Percentiles rank a stretch among this genome's conserved stretches.
Evolutionary conservation across 2,113 vertebrate genomes (phyloP).

Genomic region (Egretta garzetta): DNA sequence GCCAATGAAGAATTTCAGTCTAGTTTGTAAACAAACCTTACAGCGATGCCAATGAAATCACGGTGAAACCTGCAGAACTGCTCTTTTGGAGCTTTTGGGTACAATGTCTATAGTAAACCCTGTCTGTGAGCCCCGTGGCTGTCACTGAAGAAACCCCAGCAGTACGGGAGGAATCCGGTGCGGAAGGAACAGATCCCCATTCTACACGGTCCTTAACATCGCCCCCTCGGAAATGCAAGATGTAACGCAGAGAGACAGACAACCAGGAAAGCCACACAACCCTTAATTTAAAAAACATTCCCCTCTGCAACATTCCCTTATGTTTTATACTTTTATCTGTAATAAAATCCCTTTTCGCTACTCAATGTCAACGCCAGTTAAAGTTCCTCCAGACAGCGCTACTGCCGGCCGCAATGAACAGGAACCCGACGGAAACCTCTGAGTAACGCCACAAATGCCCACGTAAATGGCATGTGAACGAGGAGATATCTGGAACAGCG

Average conservation of each 20-base stretch:
- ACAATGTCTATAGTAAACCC: neutral
- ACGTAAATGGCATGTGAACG: neutral
- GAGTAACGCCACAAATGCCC: neutral
- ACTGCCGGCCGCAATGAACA: neutral
- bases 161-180: neutral
- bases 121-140: too few species aligned
- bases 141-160: neutral
- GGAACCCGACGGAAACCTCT: neutral
- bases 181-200: rapidly evolving
- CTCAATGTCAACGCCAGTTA: neutral
- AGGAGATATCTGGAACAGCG: neutral
- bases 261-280: neutral
- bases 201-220: neutral
- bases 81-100: neutral
- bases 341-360: neutral
- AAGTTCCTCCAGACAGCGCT: neutral
- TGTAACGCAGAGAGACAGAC: neutral
- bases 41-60: neutral
- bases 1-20: neutral
- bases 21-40: neutral
- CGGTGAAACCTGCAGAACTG: neutral
- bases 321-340: neutral
- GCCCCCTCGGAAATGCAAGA: neutral
- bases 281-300: neutral
- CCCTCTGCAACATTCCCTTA: neutral